Evolutionary conservation across 2,113 vertebrate species (phyloP).

Genomic region (Odontesthes bonariensis): DNA sequence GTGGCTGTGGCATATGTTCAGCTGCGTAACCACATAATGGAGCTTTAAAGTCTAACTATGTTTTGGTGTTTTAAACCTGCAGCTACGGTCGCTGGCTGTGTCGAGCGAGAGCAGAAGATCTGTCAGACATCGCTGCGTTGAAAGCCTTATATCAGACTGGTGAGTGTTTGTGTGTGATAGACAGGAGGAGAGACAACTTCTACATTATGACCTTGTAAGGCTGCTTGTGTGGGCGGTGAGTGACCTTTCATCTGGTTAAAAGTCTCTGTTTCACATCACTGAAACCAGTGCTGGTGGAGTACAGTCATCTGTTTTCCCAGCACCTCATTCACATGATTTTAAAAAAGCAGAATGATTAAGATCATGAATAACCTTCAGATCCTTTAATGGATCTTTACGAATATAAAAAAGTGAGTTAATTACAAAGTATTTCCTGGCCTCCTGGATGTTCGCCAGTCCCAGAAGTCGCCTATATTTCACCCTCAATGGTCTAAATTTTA

Average conservation of each 20-base stretch:
- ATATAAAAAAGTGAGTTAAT: too few species aligned
- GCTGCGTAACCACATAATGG: neutral
- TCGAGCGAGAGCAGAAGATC: slow-evolving; percentile 94
- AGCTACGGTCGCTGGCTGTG: slow-evolving; percentile 98
- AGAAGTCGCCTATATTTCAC: too few species aligned
- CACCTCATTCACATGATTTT: neutral
- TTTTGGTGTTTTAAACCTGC: slow-evolving; percentile 49
- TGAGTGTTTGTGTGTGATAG: slow-evolving; percentile 65
- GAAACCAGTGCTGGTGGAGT: neutral
- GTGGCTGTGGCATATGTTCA: neutral
- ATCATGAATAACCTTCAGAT: too few species aligned
- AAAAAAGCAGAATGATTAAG: too few species aligned
- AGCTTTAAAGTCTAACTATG: neutral
- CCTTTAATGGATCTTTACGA: too few species aligned
- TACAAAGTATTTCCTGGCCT: too few species aligned
- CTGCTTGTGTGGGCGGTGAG: neutral
- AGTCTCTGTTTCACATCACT: neutral
- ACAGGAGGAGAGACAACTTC: too few species aligned
- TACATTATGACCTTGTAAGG: neutral
- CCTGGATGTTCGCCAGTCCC: too few species aligned
- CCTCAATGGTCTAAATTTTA: too few species aligned
- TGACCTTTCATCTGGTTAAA: neutral
- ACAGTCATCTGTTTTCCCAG: neutral
- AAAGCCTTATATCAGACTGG: slow-evolving; percentile 98
- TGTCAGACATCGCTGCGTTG: slow-evolving; percentile 96